Percentiles rank a stretch among this genome's conserved stretches.
Evolutionary conservation across 2,113 vertebrate genomes (phyloP).

Genomic region (Vidua macroura): DNA sequence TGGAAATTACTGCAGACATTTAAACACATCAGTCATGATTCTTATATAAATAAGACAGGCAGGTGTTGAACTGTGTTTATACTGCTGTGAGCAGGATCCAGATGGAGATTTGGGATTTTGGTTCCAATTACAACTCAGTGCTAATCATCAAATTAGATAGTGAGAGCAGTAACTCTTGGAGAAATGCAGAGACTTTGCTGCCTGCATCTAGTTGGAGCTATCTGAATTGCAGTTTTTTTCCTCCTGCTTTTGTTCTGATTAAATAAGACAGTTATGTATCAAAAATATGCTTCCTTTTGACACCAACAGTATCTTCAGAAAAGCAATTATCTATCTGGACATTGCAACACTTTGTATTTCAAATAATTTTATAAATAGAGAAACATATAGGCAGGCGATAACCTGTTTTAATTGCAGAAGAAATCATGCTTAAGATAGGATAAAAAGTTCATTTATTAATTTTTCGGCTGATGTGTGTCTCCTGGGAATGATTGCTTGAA

Average conservation of each 20-base stretch:
- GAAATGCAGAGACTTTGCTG: not conserved
- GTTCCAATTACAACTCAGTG: not conserved
- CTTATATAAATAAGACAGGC: not conserved
- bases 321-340: not conserved
- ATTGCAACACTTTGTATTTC: not conserved
- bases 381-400: not conserved
- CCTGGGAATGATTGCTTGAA: not conserved
- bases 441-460: not conserved
- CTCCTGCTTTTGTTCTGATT: accelerated
- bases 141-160: not conserved
- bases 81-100: not conserved
- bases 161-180: not conserved
- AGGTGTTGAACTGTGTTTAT: not conserved
- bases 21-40: not conserved
- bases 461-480: not conserved
- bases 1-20: not conserved
- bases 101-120: not conserved
- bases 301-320: not conserved
- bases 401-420: not conserved
- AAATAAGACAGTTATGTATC: not conserved
- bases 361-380: not conserved
- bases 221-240: not conserved
- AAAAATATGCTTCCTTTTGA: not conserved
- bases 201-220: not conserved
- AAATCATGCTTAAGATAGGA: not conserved